Evolutionary conservation across 2,797 vertebrate species (phyloP).

Genomic region (Gobionotothen gibberifrons): DNA sequence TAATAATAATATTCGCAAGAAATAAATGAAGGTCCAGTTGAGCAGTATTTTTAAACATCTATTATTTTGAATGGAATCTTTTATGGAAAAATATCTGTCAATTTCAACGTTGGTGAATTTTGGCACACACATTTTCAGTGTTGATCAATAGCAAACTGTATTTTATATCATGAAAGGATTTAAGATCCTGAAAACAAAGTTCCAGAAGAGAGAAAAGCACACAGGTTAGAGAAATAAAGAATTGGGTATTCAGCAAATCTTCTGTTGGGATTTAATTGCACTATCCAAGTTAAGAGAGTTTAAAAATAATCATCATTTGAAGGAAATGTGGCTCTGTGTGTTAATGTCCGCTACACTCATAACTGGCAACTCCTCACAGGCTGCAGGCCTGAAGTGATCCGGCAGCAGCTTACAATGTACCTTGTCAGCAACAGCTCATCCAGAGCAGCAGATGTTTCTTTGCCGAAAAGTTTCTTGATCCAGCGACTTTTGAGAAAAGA

Average conservation of each 20-base stretch:
- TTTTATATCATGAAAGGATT: not conserved
- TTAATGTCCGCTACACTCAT: slow-evolving; percentile 42
- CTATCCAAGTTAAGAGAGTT: slow-evolving; percentile 9
- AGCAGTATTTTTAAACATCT: not conserved
- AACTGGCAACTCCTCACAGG: slow-evolving; percentile 52
- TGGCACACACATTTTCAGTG: not conserved
- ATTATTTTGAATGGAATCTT: not conserved
- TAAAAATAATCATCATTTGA: slow-evolving; percentile 29
- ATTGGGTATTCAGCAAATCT: not conserved
- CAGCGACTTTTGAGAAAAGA: slow-evolving; percentile 33
- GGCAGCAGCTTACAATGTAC: slow-evolving; percentile 59
- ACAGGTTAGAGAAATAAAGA: not conserved
- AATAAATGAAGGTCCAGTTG: not conserved
- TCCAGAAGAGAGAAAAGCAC: not conserved
- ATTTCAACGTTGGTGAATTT: not conserved
- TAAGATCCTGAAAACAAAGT: not conserved
- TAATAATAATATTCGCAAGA: not conserved
- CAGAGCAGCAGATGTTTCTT: slow-evolving; percentile 65
- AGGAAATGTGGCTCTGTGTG: slow-evolving; percentile 21
- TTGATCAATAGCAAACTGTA: not conserved
- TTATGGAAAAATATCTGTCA: not conserved
- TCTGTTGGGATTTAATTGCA: slow-evolving; percentile 15
- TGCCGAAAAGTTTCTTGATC: slow-evolving; percentile 42
- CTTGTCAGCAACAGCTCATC: slow-evolving; percentile 66
- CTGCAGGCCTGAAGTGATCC: slow-evolving; percentile 45